Evolutionary conservation across 2,113 vertebrate species (phyloP).

Genomic region (Fulmarus glacialis): DNA sequence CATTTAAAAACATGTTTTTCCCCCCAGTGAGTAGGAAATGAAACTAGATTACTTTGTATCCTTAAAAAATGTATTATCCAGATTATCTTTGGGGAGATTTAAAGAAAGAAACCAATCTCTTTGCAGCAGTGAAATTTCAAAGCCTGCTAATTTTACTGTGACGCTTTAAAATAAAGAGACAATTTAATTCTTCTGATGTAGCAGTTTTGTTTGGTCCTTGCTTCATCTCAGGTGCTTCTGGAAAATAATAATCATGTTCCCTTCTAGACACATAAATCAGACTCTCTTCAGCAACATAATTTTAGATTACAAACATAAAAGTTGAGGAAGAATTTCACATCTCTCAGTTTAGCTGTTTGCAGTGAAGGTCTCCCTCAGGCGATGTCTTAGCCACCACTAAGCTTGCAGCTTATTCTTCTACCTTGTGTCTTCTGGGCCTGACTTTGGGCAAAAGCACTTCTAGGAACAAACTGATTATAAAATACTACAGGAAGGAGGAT

Average conservation of each 20-base stretch:
- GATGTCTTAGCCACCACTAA: background rate
- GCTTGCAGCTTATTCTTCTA: background rate
- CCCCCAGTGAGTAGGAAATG: background rate
- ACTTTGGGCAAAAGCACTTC: background rate
- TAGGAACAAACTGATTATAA: background rate
- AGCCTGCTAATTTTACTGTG: conserved; percentile 58
- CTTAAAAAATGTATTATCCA: conserved; percentile 29
- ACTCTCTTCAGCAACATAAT: background rate
- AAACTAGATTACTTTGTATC: conserved; percentile 13
- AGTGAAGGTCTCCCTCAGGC: background rate
- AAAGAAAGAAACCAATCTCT: conserved; percentile 43
- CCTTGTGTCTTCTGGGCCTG: background rate
- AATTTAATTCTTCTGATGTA: background rate
- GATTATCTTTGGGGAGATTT: conserved; percentile 34
- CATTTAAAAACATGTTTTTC: conserved; percentile 42
- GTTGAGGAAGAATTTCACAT: background rate
- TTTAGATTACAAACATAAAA: background rate
- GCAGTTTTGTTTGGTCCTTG: background rate
- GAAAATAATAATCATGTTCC: background rate
- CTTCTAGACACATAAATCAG: background rate
- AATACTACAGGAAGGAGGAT: background rate
- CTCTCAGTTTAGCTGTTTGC: background rate
- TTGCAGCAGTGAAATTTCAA: conserved; percentile 31
- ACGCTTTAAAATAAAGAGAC: conserved; percentile 23
- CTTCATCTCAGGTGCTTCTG: conserved; percentile 14